These are phyloP conservation scores for Labroides dimidiatus DNA, from an alignment of 2,797 vertebrate species.

Conservation along the genomic window DNA sequence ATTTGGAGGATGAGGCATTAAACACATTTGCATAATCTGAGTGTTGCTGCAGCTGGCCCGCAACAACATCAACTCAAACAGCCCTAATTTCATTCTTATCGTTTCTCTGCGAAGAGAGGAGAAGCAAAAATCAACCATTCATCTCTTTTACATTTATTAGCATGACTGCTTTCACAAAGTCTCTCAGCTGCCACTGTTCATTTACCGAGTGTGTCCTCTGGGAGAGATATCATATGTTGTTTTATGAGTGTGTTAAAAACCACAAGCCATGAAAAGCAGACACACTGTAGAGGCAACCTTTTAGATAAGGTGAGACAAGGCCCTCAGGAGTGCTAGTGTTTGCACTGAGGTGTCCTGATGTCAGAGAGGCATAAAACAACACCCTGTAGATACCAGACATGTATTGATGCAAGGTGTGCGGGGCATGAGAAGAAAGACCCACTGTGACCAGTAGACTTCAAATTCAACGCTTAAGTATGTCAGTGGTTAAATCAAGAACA, in stretches of 20 bases:
- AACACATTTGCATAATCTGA: slow-evolving; percentile 76
- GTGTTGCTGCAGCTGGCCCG: slow-evolving; percentile 61
- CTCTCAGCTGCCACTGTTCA: slow-evolving; percentile 60
- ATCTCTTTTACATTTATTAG: slow-evolving; percentile 66
- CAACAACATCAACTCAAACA: slow-evolving; percentile 58
- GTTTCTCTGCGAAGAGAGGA: slow-evolving; percentile 56
- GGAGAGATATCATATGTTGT: slow-evolving; percentile 60
- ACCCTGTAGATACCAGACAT: slow-evolving; percentile 28
- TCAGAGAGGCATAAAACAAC: slow-evolving; percentile 38
- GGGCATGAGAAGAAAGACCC: background rate
- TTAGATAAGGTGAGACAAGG: slow-evolving; percentile 62
- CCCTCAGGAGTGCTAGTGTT: slow-evolving; percentile 47
- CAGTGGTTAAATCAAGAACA: background rate
- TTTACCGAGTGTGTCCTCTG: slow-evolving; percentile 58
- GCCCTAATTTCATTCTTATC: slow-evolving; percentile 68
- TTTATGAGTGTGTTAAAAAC: slow-evolving; percentile 62
- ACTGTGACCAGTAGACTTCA: slow-evolving; percentile 1
- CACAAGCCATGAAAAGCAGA: slow-evolving; percentile 46
- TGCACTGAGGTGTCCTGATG: slow-evolving; percentile 32
- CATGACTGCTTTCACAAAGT: slow-evolving; percentile 47
- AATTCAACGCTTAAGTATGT: background rate
- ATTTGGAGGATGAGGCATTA: slow-evolving; percentile 71
- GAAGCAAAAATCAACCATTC: slow-evolving; percentile 50
- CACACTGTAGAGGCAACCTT: slow-evolving; percentile 41
- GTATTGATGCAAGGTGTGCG: slow-evolving; percentile 26